Conservation (phyloP, 2,888 invertebrate genomes). For the Chymomyza procnemis region DNA sequence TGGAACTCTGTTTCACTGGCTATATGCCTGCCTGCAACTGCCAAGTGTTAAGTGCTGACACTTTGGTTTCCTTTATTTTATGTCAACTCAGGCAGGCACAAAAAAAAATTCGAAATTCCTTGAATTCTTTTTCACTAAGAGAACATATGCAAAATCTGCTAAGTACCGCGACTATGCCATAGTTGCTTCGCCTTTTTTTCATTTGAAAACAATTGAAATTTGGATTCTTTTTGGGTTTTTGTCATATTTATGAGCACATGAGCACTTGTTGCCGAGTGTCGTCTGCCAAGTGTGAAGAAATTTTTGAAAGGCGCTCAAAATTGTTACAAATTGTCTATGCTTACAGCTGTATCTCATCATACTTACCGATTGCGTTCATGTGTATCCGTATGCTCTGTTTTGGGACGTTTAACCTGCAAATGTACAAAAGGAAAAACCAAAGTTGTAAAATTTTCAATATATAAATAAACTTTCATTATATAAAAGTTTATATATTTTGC, state of each 20-base stretch:
- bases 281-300: conserved; percentile 50
- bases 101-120: conserved; percentile 56
- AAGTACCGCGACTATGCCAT: conserved; percentile 4
- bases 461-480: conserved; percentile 26
- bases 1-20: background rate
- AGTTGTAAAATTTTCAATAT: conserved; percentile 5
- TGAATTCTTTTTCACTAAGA: conserved; percentile 45
- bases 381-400: conserved; percentile 83
- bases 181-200: conserved; percentile 6
- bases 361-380: conserved; percentile 80
- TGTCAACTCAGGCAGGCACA: conserved; percentile 43
- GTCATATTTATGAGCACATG: conserved; percentile 31
- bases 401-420: conserved; percentile 86
- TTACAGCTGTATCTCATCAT: conserved; percentile 26
- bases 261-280: conserved; percentile 35
- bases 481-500: conserved; percentile 3
- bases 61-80: conserved; percentile 29
- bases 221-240: conserved; percentile 4
- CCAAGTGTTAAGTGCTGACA: conserved; percentile 69
- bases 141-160: conserved; percentile 46
- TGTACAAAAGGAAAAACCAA: conserved; percentile 44
- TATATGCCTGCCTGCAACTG: conserved; percentile 7
- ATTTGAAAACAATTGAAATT: conserved; percentile 48
- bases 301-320: background rate
- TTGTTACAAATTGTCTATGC: conserved; percentile 51